phyloP scores from a whole-genome alignment of 2,888 invertebrate genomes.

The Metopia argyrocephala region DNA sequence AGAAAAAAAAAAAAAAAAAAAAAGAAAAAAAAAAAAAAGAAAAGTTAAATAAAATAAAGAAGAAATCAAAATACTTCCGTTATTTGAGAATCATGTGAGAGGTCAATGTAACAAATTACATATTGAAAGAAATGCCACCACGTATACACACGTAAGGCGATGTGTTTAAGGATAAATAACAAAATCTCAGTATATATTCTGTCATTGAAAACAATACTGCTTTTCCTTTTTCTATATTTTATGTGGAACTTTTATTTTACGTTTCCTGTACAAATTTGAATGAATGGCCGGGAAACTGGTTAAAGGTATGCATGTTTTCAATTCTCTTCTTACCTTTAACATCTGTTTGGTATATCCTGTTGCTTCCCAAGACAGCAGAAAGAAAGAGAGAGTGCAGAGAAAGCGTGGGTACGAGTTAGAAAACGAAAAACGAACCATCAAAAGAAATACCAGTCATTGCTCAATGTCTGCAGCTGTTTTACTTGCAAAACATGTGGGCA shows the following conservation, averaged over 20 bases:
- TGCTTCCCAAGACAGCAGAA: background rate
- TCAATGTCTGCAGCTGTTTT: background rate
- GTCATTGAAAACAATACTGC: conserved; percentile 1
- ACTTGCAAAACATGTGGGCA: background rate
- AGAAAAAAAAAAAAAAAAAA: background rate
- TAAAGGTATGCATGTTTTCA: background rate
- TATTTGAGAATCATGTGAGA: conserved; percentile 9
- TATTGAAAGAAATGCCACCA: background rate
- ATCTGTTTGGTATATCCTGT: conserved; percentile 20
- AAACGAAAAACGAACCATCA: background rate
- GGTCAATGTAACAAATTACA: background rate
- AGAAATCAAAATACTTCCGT: conserved; percentile 6
- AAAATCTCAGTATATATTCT: background rate
- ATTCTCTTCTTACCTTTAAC: background rate
- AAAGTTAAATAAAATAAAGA: background rate
- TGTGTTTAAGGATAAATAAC: background rate
- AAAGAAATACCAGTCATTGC: background rate
- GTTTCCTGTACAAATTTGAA: background rate
- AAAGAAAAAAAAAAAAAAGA: background rate
- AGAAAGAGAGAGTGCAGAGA: background rate
- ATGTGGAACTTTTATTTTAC: background rate
- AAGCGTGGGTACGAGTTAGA: background rate
- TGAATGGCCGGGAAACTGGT: background rate
- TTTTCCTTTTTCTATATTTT: conserved; percentile 8
- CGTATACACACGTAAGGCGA: background rate